Evolutionary conservation across 2,797 vertebrate genomes (phyloP).

Genomic region (Naso thynnoides): DNA sequence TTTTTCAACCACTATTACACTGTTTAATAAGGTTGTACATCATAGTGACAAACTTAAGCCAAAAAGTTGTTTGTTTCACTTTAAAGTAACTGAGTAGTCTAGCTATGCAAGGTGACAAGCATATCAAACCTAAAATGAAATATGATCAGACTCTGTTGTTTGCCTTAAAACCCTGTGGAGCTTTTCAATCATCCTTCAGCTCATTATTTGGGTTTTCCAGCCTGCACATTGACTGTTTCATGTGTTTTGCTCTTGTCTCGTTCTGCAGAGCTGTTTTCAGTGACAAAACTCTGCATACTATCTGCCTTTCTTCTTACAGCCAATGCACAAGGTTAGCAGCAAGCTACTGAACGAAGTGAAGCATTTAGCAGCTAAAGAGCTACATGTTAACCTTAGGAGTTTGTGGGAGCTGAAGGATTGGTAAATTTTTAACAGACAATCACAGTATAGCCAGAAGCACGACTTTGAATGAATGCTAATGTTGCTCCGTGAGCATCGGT

Average conservation of each 20-base stretch:
- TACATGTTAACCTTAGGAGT: not conserved
- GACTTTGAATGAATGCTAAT: constrained; percentile 1
- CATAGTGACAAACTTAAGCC: too few relatives aligned
- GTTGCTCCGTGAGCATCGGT: not conserved
- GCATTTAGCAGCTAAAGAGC: not conserved
- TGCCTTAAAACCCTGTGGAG: not conserved
- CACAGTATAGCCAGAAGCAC: not conserved
- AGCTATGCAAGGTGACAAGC: not conserved
- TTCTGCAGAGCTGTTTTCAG: not conserved
- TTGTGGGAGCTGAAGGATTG: not conserved
- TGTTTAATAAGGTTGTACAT: too few relatives aligned
- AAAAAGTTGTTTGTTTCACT: too few relatives aligned
- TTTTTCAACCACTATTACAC: too few relatives aligned
- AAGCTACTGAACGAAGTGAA: not conserved
- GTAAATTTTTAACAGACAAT: not conserved
- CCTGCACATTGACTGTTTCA: not conserved
- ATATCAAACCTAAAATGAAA: not conserved
- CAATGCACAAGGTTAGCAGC: not conserved
- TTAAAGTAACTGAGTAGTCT: too few relatives aligned
- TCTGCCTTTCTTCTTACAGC: too few relatives aligned
- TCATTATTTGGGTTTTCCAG: not conserved
- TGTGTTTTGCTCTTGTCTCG: not conserved
- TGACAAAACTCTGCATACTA: not conserved
- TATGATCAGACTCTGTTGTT: not conserved
- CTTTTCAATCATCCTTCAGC: not conserved